Conservation (phyloP, 2,888 invertebrate genomes). For the Drepana falcataria region DNA sequence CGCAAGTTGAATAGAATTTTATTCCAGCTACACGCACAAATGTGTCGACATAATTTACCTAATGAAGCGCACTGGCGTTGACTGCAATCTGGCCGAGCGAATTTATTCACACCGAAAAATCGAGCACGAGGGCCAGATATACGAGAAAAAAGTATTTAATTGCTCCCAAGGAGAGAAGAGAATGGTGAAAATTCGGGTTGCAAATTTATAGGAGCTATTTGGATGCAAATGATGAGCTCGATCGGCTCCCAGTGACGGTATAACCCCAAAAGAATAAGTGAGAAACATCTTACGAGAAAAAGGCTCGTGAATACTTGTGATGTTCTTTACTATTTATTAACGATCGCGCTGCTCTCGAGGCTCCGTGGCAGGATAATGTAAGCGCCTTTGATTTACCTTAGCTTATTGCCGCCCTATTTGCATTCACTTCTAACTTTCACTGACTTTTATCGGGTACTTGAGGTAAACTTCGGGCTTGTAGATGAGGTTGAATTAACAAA, state of each 20-base stretch:
- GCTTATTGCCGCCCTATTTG: not conserved
- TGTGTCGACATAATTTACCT: slow-evolving; percentile 52
- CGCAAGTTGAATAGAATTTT: not conserved
- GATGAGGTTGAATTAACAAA: too few relatives aligned
- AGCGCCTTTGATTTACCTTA: slow-evolving; percentile 24
- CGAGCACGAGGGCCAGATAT: slow-evolving; percentile 43
- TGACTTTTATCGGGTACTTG: not conserved
- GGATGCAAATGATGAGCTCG: slow-evolving; percentile 76
- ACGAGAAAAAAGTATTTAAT: slow-evolving; percentile 74
- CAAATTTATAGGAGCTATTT: slow-evolving; percentile 77
- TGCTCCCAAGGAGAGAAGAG: slow-evolving; percentile 71
- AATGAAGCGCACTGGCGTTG: slow-evolving; percentile 52
- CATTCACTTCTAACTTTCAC: not conserved
- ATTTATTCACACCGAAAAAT: slow-evolving; percentile 67
- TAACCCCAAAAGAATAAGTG: slow-evolving; percentile 74
- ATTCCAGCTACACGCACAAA: slow-evolving; percentile 20
- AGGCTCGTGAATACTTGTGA: slow-evolving; percentile 48
- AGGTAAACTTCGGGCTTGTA: not conserved
- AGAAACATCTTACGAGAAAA: slow-evolving; percentile 68
- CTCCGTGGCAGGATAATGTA: slow-evolving; percentile 35
- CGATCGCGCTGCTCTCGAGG: slow-evolving; percentile 32
- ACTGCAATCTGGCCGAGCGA: slow-evolving; percentile 60
- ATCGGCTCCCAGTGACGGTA: slow-evolving; percentile 56
- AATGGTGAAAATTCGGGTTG: slow-evolving; percentile 75
- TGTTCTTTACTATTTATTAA: slow-evolving; percentile 65